phyloP scores from a whole-genome alignment of 2,797 vertebrate species.

The Benthosema pterotum region DNA sequence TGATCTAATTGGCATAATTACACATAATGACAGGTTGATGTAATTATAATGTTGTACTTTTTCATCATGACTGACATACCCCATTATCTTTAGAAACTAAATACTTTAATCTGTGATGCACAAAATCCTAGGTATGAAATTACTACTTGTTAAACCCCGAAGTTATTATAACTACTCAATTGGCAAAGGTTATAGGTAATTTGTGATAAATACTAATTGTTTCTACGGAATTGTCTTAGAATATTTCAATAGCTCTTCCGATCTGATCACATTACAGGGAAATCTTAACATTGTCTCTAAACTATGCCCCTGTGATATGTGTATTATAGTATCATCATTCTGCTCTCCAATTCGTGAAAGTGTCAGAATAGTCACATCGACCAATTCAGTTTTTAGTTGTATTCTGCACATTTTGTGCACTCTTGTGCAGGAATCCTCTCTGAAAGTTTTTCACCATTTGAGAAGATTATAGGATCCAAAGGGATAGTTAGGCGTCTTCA shows the following conservation, averaged over 20 bases:
- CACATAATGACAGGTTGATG: slow-evolving; percentile 33
- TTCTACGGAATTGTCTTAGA: slow-evolving; percentile 12
- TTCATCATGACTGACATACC: slow-evolving; percentile 24
- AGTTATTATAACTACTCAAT: slow-evolving; percentile 6
- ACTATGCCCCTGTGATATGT: slow-evolving; percentile 51
- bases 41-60: slow-evolving; percentile 36
- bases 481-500: not conserved
- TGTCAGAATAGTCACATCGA: slow-evolving; percentile 10
- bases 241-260: slow-evolving; percentile 20
- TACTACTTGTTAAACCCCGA: not conserved
- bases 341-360: slow-evolving; percentile 37
- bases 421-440: too few relatives aligned
- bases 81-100: slow-evolving; percentile 16
- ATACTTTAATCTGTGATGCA: slow-evolving; percentile 13
- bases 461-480: not conserved
- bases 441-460: slow-evolving; percentile 13
- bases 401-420: too few relatives aligned
- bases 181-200: slow-evolving; percentile 1
- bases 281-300: too few relatives aligned
- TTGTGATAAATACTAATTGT: slow-evolving; percentile 3
- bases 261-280: too few relatives aligned
- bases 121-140: slow-evolving; percentile 3
- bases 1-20: slow-evolving; percentile 58
- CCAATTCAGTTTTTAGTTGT: slow-evolving; percentile 47
- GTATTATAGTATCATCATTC: slow-evolving; percentile 40